Evolutionary conservation across 1,140 invertebrate species (phyloP).

Genomic region (Calephelis nemesis): DNA sequence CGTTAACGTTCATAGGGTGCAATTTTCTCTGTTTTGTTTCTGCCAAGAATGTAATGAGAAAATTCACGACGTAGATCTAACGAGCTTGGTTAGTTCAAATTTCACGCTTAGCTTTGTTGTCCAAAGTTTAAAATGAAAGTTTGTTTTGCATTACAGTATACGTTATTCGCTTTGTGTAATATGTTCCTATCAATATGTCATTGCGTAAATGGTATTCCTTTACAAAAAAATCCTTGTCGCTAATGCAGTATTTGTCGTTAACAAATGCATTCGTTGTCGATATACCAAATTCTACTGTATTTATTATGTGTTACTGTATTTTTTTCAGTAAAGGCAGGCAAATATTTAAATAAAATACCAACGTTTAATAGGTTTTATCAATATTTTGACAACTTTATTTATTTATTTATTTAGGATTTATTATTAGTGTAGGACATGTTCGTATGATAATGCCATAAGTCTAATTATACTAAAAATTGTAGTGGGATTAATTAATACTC

Average conservation of each 20-base stretch:
- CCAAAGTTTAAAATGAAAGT: not conserved
- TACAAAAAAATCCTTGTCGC: not conserved
- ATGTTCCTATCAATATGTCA: not conserved
- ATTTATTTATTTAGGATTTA: no score
- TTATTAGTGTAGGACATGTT: no score
- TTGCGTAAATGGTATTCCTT: not conserved
- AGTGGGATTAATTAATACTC: no score
- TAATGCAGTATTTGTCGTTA: no score
- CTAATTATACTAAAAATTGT: no score
- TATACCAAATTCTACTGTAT: not conserved
- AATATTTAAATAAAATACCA: no score
- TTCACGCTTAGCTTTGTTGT: slow-evolving; percentile 34
- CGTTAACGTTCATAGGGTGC: slow-evolving; percentile 2
- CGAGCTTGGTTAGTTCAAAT: slow-evolving; percentile 22
- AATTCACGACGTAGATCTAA: slow-evolving; percentile 9
- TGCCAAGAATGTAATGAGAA: slow-evolving; percentile 25
- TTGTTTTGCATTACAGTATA: slow-evolving; percentile 21
- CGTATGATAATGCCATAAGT: no score
- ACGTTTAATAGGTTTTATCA: no score
- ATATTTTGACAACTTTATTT: no score
- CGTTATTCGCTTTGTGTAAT: slow-evolving; percentile 6
- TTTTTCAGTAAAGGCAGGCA: no score
- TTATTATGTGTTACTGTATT: no score
- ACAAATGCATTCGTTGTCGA: not conserved
- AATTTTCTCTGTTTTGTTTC: slow-evolving; percentile 43